Evolutionary conservation across 2,888 invertebrate species (phyloP).

Genomic region (Tyria jacobaeae): DNA sequence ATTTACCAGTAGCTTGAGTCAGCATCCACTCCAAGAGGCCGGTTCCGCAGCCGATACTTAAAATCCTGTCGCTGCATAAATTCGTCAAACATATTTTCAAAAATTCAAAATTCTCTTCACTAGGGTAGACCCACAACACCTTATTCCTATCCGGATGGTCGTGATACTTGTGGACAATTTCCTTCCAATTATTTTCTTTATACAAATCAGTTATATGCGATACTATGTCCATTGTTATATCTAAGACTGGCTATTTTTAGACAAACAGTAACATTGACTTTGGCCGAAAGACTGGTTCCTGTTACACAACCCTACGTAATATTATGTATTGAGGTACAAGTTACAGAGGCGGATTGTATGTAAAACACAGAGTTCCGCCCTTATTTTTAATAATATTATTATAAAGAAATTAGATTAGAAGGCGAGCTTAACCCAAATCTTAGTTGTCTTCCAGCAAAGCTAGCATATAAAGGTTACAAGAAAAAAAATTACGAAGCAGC

Average conservation of each 20-base stretch:
- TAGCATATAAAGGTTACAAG: no score
- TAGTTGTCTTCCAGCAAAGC: no score
- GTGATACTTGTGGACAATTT: constrained; percentile 76
- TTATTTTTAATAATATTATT: no score
- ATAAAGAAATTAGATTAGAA: no score
- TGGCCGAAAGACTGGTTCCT: constrained; percentile 43
- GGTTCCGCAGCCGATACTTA: constrained; percentile 93
- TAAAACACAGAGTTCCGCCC: neutral
- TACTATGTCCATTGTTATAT: constrained; percentile 71
- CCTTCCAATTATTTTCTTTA: constrained; percentile 79
- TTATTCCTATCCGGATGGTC: constrained; percentile 83
- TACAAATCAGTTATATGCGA: constrained; percentile 71
- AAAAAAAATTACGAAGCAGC: no score
- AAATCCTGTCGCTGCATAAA: constrained; percentile 79
- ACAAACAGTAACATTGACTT: constrained; percentile 53
- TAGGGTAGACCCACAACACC: constrained; percentile 92
- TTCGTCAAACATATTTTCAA: constrained; percentile 78
- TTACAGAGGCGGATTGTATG: constrained; percentile 51
- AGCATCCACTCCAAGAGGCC: constrained; percentile 94
- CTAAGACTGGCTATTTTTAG: constrained; percentile 16
- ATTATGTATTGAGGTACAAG: neutral
- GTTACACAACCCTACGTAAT: constrained; percentile 56
- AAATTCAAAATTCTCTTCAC: constrained; percentile 87
- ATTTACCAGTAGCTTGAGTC: constrained; percentile 87
- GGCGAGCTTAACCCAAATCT: no score